Base-by-base conservation (phyloP, 2,888 invertebrate species). In the Teleogryllus oceanicus region DNA sequence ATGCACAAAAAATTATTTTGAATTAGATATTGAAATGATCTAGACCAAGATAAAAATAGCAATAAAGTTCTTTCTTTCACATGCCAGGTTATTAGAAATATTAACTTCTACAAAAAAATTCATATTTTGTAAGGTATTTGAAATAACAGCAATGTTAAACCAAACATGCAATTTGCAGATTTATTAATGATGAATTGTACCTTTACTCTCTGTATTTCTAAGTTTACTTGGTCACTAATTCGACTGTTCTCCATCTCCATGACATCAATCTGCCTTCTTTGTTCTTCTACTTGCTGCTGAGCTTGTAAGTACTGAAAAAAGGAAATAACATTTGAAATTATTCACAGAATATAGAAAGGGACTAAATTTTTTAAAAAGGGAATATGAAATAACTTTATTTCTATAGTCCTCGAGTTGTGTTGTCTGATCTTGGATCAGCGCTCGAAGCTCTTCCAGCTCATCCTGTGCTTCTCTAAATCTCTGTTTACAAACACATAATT, bases 171-270 rank as follows among this genome's bases (percentile, higher is more conserved):
- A 37, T 37, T 37, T 37, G 37, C 5, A 37, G 37, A 37, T 37
- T 37, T 8, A 5, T 37, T 37, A 37, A 5, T 37, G 37, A 37
- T 37, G 8, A 37, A 24, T 13, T 37, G 20, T 82, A 88, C 88
- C 84, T 93, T 93, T 13, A 93, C 92, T 82, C 90, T 87, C 83
- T 92, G 92, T 81, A 93, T 92, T 86, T 93, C 93, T 20, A 92
- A 86, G 83, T 91, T 92, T 75, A 93, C 92, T 85, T 93, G 92
- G 84, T 93, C 93, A 83, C 91, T 91, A 84, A 93, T 91, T 78
- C 92, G 88, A 24, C 90, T 90, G 84, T 92, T 92, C 84, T 93
- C 93, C 89, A 92, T 90, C 84, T 93, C 92, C 91, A 93, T 91
- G 85, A 92, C 87, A 82, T 92, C 92, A 84, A 93, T 89, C 84